Base-by-base conservation (phyloP, 2,113 vertebrate species). In the Chunga burmeisteri region DNA sequence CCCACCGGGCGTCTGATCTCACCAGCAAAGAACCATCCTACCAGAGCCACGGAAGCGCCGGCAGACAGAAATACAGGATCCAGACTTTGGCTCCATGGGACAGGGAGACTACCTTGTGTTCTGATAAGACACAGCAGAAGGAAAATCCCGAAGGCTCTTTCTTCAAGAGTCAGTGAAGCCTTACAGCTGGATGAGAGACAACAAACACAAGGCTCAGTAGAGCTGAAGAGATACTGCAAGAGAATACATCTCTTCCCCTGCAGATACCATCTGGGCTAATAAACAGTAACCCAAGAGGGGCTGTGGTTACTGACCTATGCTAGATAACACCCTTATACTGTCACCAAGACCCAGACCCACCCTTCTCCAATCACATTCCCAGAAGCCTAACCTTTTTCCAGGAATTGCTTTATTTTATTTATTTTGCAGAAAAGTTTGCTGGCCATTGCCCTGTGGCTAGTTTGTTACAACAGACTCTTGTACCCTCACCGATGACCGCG, bases 201-300 rank as follows among this genome's bases (percentile, higher is more conserved):
- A 23, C 27, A 3, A 92, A 44, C 12, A 2, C 52, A 32, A 27
- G 59, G 95, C 88, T 88, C 5, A 0, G 70, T 8, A 8, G 52
- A 68, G 67, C 62, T 66, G 59, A 58, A 75, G 70, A 91, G 90
- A 19, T 42, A 16, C 7, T 47, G 55, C 68, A 40, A 42, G 47
- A 78, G 59, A 70, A 86, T 26, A 36, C 80, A 34, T 17, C 85
- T 40, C 67, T 95, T 87, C 49, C 92, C 93, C 81, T 30, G 81
- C 93, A 94, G 93, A 91, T 32, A 61, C 56, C 81, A 53, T 23
- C 73, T n/a, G 81, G 83, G 91, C 83, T 94, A 94, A 46, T 6
- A 85, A 89, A 72, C 61, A 75, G 94, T 66, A 89, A 97, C 86
- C 67, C 42, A 84, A 95, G 91, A 87, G 78, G 91, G 91, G 94